Base-by-base conservation (phyloP, 2,113 vertebrate species). In the Antigone vipio region DNA sequence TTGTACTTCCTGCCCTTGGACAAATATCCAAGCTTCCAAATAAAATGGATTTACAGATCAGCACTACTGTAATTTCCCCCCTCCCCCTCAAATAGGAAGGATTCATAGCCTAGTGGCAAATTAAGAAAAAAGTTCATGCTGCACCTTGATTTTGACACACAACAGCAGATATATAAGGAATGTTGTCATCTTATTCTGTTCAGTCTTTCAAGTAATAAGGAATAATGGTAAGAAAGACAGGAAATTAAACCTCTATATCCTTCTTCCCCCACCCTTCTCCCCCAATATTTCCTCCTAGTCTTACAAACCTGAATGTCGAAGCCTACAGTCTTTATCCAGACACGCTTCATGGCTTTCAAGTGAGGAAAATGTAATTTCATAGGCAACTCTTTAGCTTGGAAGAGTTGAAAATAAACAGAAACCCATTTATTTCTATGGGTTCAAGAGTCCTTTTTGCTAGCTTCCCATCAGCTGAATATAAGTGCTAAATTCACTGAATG, bases 171-270 rank as follows among this genome's bases (percentile, higher is more conserved):
- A 17, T 19, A 80, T 42, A 35, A 49, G 15, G 16, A 90, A 90
- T 27, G 42, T 15, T 75, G 24, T 40, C 2, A 49, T 76, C 78
- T 93, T 55, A 69, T 45, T 95, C 38, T 60, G 24, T 62, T 80
- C 63, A 62, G 62, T 82, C 62, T 85, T 93, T 78, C 75, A 95
- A 52, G 53, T 68, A 77, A 27, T 56, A 50, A 89, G 26, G 16
- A 90, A 80, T 58, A 96, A 6, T 59, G 35, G 24, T 92, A 86
- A 80, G 68, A 55, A 68, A 86, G n/a, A 47, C 22, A 72, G 45
- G 50, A 87, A 93, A 85, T 77, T 23, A 74, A 93, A 93, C 62
- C 83, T 73, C 92, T 88, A 88, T 60, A 84, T 80, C 78, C 93
- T 88, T 60, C 59, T 87, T 85, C 67, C 88, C 35, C 44, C 44